Evolutionary conservation across 2,888 invertebrate species (phyloP).

Genomic region (Ecliptopera silaceata): DNA sequence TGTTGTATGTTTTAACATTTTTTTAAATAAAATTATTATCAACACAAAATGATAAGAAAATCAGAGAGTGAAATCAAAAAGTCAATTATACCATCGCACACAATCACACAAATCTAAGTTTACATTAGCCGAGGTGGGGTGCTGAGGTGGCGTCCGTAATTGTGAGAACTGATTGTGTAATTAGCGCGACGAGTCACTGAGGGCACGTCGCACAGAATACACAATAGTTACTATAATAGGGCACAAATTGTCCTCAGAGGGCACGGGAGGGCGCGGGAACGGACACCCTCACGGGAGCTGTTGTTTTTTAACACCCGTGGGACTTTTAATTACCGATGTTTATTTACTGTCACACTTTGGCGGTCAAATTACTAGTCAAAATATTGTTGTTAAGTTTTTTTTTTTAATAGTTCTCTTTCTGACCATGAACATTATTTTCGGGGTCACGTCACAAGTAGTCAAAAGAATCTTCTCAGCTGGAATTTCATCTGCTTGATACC

Average conservation of each 20-base stretch:
- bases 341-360: constrained; percentile 41
- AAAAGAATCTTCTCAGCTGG: too few species aligned
- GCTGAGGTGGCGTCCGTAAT: constrained; percentile 59
- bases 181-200: constrained; percentile 70
- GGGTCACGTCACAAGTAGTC: too few species aligned
- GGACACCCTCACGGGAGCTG: constrained; percentile 50
- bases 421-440: too few species aligned
- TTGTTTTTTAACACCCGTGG: constrained; percentile 71
- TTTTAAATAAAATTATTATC: too few species aligned
- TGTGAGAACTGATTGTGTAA: constrained; percentile 81
- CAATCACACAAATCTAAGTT: constrained; percentile 26
- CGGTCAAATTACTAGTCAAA: constrained; percentile 28
- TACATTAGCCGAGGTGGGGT: constrained; percentile 28
- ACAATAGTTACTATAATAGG: constrained; percentile 10
- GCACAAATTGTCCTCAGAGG: constrained; percentile 44
- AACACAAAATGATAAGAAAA: neutral
- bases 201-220: constrained; percentile 27
- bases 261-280: constrained; percentile 81
- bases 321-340: constrained; percentile 73
- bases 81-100: constrained; percentile 10
- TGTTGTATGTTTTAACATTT: too few species aligned
- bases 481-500: too few species aligned
- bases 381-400: constrained; percentile 6
- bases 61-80: constrained; percentile 3
- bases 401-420: too few species aligned